These are phyloP conservation scores for Labeo calbasu DNA, from an alignment of 2,797 vertebrate species.

Conservation along the genomic window DNA sequence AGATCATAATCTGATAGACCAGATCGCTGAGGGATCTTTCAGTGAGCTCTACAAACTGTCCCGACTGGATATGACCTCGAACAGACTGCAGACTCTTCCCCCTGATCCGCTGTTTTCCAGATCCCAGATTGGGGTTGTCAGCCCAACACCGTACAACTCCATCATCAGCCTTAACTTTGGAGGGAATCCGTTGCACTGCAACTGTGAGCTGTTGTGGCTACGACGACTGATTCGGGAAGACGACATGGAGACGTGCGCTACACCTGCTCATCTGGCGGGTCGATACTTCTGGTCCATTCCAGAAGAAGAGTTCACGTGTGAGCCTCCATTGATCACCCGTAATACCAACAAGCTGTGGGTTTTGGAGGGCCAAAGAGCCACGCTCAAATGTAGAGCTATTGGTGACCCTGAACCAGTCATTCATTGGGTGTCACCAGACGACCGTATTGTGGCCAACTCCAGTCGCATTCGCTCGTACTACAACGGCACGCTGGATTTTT, in stretches of 20 bases:
- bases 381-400: constrained; percentile 86
- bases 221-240: constrained; percentile 85
- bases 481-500: constrained; percentile 82
- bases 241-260: constrained; percentile 93
- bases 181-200: constrained; percentile 92
- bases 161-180: constrained; percentile 88
- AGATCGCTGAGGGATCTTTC: constrained; percentile 87
- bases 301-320: constrained; percentile 92
- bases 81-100: constrained; percentile 88
- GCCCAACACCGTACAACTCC: constrained; percentile 84
- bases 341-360: constrained; percentile 92
- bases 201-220: constrained; percentile 92
- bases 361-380: constrained; percentile 89
- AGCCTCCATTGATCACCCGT: constrained; percentile 91
- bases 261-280: constrained; percentile 83
- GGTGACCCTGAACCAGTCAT: constrained; percentile 88
- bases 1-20: constrained; percentile 92
- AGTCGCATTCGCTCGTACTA: constrained; percentile 78
- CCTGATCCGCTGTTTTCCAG: constrained; percentile 89
- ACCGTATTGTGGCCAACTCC: constrained; percentile 85
- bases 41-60: constrained; percentile 89
- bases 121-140: constrained; percentile 86
- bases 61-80: constrained; percentile 92
- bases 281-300: constrained; percentile 93
- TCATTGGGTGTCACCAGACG: constrained; percentile 93